Conservation (phyloP, 2,113 vertebrate genomes). For the Varanus salvator region DNA sequence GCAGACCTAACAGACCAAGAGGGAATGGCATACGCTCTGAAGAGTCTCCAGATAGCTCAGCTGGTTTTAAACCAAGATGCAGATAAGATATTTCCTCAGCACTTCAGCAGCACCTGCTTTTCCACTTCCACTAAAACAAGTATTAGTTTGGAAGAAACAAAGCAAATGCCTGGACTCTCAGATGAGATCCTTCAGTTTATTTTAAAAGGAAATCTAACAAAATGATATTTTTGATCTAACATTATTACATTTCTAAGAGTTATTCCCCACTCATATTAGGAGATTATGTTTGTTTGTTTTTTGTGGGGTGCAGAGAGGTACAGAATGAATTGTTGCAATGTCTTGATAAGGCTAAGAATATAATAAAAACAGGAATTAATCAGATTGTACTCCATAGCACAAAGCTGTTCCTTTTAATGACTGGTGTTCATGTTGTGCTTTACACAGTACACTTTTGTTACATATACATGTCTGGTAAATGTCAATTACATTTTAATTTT, state of each 20-base stretch:
- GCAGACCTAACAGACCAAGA: slow-evolving; percentile 56
- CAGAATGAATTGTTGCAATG: background rate
- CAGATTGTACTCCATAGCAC: background rate
- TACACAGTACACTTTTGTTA: no score
- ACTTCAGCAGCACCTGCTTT: slow-evolving; percentile 59
- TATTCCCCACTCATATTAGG: background rate
- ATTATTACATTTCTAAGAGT: background rate
- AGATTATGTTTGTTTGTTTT: background rate
- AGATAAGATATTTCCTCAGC: slow-evolving; percentile 67
- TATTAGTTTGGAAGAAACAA: slow-evolving; percentile 34
- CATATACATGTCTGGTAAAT: no score
- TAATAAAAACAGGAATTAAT: background rate
- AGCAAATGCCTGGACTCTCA: slow-evolving; percentile 77
- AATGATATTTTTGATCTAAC: background rate
- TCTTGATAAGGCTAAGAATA: background rate
- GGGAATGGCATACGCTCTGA: slow-evolving; percentile 56
- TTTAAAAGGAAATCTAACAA: slow-evolving; percentile 51
- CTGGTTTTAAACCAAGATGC: slow-evolving; percentile 76
- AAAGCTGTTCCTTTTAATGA: background rate
- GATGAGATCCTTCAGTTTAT: slow-evolving; percentile 75
- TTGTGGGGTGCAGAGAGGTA: no score
- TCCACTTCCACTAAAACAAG: slow-evolving; percentile 55
- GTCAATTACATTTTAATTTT: no score
- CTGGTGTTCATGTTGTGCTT: background rate
- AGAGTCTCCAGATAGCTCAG: slow-evolving; percentile 77